Percentiles rank a stretch among this genome's conserved stretches.
Conservation (phyloP, 1,140 invertebrate genomes). For the Plodia interpunctella region DNA sequence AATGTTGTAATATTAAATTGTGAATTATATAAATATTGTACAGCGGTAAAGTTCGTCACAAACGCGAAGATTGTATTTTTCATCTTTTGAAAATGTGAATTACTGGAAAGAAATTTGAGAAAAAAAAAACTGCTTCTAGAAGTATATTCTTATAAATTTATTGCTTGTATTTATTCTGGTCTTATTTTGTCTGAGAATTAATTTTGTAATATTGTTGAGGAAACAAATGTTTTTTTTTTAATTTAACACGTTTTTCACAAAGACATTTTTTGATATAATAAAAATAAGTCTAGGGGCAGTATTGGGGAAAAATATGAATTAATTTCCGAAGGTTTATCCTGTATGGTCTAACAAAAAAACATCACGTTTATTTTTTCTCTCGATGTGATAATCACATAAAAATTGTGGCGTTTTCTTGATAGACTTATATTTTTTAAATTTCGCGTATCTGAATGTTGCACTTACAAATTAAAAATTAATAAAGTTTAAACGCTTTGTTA, state of each 20-base stretch:
- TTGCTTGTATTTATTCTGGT: too few relatives aligned
- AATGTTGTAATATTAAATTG: background rate
- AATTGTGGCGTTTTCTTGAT: background rate
- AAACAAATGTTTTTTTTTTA: too few relatives aligned
- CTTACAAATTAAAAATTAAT: slow-evolving; percentile 1
- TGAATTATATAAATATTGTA: background rate
- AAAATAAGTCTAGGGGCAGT: too few relatives aligned
- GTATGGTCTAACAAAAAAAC: too few relatives aligned
- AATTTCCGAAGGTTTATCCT: too few relatives aligned
- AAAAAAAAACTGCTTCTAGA: background rate
- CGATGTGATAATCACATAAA: background rate
- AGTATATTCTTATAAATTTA: background rate
- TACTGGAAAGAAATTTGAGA: background rate
- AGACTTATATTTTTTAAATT: background rate
- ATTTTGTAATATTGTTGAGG: too few relatives aligned
- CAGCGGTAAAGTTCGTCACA: background rate
- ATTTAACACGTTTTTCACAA: too few relatives aligned
- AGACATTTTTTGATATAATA: too few relatives aligned
- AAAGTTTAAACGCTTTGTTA: background rate
- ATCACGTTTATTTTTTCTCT: too few relatives aligned
- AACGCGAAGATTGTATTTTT: too few relatives aligned
- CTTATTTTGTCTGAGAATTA: too few relatives aligned
- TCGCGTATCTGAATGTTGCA: background rate
- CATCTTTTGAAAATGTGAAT: background rate
- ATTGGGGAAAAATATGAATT: too few relatives aligned